Conservation (phyloP, 2,797 vertebrate genomes). For the Natrix natrix region DNA sequence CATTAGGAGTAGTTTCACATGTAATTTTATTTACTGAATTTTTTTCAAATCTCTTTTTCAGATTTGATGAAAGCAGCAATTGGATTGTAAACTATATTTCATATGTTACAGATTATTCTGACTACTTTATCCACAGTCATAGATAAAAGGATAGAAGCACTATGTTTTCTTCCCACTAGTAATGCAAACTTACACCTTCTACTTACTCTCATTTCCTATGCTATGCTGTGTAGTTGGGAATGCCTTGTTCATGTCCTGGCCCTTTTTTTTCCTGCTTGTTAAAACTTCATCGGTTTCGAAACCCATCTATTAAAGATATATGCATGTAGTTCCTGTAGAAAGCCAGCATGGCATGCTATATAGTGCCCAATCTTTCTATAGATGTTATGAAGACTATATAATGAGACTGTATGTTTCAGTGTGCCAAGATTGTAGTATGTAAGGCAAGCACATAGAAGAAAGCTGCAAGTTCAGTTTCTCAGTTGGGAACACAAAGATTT, state of each 20-base stretch:
- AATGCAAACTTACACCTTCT: background rate
- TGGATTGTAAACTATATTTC: background rate
- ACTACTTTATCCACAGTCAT: background rate
- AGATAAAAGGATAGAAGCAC: background rate
- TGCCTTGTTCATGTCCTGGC: background rate
- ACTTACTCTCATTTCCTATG: background rate
- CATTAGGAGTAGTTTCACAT: constrained; percentile 15
- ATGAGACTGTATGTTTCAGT: background rate
- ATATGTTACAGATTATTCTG: background rate
- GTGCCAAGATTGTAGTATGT: background rate
- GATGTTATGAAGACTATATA: background rate
- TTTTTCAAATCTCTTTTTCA: background rate
- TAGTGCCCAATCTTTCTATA: background rate
- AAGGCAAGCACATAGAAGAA: background rate
- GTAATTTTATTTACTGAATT: background rate
- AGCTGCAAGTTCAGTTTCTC: background rate
- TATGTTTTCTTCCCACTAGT: background rate
- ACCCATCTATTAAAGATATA: background rate
- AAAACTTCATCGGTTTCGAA: background rate
- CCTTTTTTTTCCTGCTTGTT: background rate
- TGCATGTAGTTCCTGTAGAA: background rate
- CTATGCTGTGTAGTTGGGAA: background rate
- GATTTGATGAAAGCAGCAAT: background rate
- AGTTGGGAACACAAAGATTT: background rate
- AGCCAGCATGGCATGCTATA: background rate